phyloP scores from a whole-genome alignment of 2,888 invertebrate genomes.

The Cybosia mesomella region DNA sequence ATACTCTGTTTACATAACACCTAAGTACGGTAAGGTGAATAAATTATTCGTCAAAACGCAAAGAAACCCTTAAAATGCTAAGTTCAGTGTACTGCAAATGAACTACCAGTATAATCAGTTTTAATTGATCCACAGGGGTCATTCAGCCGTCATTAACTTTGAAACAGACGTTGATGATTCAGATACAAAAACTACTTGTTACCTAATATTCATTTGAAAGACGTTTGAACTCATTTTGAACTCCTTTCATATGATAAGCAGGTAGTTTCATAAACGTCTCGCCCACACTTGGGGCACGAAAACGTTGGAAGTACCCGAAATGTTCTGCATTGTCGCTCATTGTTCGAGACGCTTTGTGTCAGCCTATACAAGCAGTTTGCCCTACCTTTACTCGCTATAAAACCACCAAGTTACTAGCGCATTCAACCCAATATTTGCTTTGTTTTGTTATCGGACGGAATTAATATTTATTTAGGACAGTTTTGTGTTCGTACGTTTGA shows the following conservation, averaged over 20 bases:
- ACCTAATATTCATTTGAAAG: constrained; percentile 38
- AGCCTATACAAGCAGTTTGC: constrained; percentile 56
- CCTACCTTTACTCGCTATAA: constrained; percentile 43
- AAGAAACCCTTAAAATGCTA: not conserved
- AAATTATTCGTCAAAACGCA: not conserved
- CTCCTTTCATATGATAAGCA: constrained; percentile 50
- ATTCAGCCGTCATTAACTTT: not conserved
- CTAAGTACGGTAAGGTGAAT: too few species aligned
- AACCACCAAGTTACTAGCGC: constrained; percentile 47
- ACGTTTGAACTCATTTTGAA: constrained; percentile 34
- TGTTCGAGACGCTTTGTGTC: constrained; percentile 68
- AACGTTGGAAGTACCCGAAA: constrained; percentile 39
- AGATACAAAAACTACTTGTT: constrained; percentile 22
- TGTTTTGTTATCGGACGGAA: constrained; percentile 40
- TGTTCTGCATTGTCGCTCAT: constrained; percentile 54
- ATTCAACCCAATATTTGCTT: constrained; percentile 41
- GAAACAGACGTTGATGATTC: constrained; percentile 7
- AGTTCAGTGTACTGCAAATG: not conserved
- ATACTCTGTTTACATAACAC: not conserved
- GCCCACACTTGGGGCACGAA: constrained; percentile 59
- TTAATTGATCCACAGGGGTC: constrained; percentile 3
- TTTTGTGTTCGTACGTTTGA: constrained; percentile 20
- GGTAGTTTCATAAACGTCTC: constrained; percentile 65
- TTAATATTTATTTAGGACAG: constrained; percentile 50
- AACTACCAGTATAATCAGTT: constrained; percentile 4